phyloP scores from a whole-genome alignment of 1,140 invertebrate species.

The Cyrtorhinus lividipennis region DNA sequence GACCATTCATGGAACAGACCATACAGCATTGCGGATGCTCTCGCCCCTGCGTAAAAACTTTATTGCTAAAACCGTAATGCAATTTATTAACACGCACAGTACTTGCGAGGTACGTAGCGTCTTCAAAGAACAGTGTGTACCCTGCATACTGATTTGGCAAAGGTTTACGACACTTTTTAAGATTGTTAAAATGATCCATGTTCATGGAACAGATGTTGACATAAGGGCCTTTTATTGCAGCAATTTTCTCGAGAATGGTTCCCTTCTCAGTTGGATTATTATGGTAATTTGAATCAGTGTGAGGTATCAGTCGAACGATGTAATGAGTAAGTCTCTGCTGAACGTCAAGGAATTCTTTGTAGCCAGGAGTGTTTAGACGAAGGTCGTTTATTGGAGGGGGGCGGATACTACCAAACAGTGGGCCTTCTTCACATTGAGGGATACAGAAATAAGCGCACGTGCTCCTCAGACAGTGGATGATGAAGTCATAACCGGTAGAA shows the following conservation, averaged over 20 bases:
- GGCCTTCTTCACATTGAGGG: slow-evolving; percentile 6
- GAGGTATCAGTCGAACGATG: neutral
- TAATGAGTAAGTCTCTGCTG: neutral
- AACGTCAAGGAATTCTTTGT: neutral
- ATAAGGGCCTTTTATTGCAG: neutral
- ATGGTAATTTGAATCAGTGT: neutral
- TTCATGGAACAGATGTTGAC: neutral
- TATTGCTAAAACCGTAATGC: neutral
- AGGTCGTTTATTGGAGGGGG: neutral
- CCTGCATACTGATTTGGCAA: neutral
- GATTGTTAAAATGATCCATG: slow-evolving; percentile 25
- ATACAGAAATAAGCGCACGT: slow-evolving; percentile 7
- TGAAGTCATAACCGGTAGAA: slow-evolving; percentile 6
- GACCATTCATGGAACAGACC: neutral
- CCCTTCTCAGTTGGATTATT: neutral
- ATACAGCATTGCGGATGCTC: neutral
- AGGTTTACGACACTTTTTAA: slow-evolving; percentile 1
- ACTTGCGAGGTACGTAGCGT: neutral
- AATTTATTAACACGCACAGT: neutral
- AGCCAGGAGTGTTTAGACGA: neutral
- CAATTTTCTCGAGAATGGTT: neutral
- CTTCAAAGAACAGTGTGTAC: neutral
- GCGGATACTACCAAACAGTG: neutral
- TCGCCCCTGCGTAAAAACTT: neutral
- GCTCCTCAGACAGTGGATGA: slow-evolving; percentile 7